phyloP scores from a whole-genome alignment of 2,797 vertebrate species.

The Crocidura indochinensis region DNA sequence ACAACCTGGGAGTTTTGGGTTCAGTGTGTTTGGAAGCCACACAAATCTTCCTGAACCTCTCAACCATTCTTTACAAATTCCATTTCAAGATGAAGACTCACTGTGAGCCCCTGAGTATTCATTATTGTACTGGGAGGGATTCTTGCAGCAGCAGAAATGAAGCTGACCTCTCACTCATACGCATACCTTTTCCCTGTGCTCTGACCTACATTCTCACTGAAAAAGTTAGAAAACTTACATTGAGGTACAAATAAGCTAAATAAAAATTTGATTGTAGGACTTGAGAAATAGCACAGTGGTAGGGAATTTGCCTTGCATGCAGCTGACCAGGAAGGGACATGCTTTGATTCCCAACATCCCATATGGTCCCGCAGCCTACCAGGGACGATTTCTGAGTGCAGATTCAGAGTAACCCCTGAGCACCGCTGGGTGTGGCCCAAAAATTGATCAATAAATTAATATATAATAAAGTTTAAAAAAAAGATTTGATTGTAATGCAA shows the following conservation, averaged over 20 bases:
- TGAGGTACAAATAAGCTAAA: neutral
- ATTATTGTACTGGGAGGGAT: too few species aligned
- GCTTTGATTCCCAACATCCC: too few species aligned
- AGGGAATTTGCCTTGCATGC: too few species aligned
- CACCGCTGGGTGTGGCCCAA: too few species aligned
- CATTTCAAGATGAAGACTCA: slow-evolving; percentile 14
- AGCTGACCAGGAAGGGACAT: too few species aligned
- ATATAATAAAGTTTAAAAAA: too few species aligned
- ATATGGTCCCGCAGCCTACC: too few species aligned
- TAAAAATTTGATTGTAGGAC: neutral
- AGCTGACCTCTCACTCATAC: neutral
- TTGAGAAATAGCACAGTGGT: too few species aligned
- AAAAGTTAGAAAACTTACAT: neutral
- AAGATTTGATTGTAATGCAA: slow-evolving; percentile 1
- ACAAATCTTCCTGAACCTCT: neutral
- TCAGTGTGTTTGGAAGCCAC: slow-evolving; percentile 49
- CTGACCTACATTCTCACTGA: neutral
- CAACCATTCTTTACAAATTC: neutral
- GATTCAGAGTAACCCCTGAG: too few species aligned
- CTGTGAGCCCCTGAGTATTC: too few species aligned
- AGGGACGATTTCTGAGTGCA: too few species aligned
- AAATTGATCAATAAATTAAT: too few species aligned
- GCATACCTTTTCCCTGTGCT: neutral
- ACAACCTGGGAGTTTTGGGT: neutral
- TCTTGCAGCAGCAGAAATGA: neutral